phyloP scores from a whole-genome alignment of 37 sponge, comb jelly and placozoan species.

The Agelas oroides region DNA sequence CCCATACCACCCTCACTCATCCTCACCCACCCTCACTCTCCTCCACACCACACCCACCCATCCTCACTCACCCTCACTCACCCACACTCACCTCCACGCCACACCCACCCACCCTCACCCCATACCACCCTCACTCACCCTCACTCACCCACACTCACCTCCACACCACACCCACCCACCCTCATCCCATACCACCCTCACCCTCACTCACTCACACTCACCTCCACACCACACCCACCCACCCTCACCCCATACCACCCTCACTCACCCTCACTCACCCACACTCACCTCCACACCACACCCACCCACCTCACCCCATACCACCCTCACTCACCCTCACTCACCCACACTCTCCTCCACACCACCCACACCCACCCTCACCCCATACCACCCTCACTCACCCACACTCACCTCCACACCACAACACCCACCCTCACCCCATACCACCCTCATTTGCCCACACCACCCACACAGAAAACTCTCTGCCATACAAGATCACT shows the following conservation, averaged over 20 bases:
- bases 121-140: neutral
- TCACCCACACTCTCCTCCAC: neutral
- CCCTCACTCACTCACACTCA: neutral
- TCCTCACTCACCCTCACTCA: neutral
- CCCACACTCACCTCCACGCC: neutral
- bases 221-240: neutral
- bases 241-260: neutral
- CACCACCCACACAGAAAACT: conserved; percentile 32
- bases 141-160: too few species aligned
- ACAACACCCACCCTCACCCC: too few species aligned
- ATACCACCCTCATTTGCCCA: too few species aligned
- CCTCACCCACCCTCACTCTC: neutral
- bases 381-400: too few species aligned
- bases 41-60: neutral
- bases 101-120: neutral
- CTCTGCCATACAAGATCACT: conserved; percentile 5
- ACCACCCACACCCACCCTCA: too few species aligned
- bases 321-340: neutral
- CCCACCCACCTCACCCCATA: neutral
- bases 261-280: neutral
- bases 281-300: neutral
- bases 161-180: too few species aligned
- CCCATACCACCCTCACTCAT: neutral
- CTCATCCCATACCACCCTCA: neutral
- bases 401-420: too few species aligned